Percentiles rank a stretch among this genome's conserved stretches.
These are phyloP conservation scores for Amiota minor DNA, from an alignment of 2,888 invertebrate species.

Conservation along the genomic window DNA sequence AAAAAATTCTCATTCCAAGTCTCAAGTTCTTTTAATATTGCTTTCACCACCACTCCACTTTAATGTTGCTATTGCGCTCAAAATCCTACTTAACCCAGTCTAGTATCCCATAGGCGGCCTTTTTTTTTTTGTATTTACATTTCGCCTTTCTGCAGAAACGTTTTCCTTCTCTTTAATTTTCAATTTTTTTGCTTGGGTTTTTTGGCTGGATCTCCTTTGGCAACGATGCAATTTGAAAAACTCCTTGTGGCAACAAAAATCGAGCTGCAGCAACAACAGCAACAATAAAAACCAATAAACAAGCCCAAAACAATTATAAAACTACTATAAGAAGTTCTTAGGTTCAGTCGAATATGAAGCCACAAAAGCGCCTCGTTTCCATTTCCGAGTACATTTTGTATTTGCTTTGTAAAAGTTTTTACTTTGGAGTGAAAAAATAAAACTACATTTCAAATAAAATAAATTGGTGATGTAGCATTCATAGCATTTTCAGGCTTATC, in stretches of 20 bases:
- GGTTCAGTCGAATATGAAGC: background rate
- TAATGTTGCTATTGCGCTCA: no score
- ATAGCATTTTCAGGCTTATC: no score
- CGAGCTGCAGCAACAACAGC: background rate
- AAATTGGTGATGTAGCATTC: no score
- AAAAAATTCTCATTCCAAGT: no score
- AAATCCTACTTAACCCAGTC: background rate
- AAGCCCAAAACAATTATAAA: slow-evolving; percentile 28
- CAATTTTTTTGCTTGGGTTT: slow-evolving; percentile 31
- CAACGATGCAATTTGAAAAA: slow-evolving; percentile 34
- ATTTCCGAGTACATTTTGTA: no score
- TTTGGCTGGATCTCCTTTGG: slow-evolving; percentile 47
- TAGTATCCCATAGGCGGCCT: background rate
- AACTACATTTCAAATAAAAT: no score
- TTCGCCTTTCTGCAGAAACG: background rate
- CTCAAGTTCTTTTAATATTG: no score
- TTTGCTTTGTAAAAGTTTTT: background rate
- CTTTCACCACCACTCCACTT: no score
- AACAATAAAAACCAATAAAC: slow-evolving; percentile 20
- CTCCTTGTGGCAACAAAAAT: background rate
- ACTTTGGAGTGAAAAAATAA: no score
- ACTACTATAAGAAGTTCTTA: slow-evolving; percentile 3
- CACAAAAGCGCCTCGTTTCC: no score
- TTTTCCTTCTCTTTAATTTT: slow-evolving; percentile 9
- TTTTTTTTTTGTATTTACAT: slow-evolving; percentile 5